phyloP scores from a whole-genome alignment of 2,797 vertebrate genomes.

The Chrysocyon brachyurus region DNA sequence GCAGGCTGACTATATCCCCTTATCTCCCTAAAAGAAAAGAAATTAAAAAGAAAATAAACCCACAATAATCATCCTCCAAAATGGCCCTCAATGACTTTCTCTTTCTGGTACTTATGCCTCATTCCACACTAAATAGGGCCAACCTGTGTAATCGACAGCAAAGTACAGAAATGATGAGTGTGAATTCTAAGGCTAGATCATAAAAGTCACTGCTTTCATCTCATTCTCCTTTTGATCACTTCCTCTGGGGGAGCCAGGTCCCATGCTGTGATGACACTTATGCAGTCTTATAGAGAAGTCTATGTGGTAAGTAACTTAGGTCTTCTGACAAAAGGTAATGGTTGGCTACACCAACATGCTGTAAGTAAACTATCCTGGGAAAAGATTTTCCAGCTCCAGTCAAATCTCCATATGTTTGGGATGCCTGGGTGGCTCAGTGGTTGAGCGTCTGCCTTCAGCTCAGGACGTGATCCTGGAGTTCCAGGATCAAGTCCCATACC shows the following conservation, averaged over 20 bases:
- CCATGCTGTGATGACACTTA: background rate
- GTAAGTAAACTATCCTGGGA: background rate
- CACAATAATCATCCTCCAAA: background rate
- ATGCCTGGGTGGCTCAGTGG: too few relatives aligned
- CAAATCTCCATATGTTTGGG: background rate
- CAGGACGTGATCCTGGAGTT: too few relatives aligned
- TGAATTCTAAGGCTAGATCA: background rate
- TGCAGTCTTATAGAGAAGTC: background rate
- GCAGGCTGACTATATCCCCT: background rate
- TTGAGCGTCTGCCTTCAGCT: too few relatives aligned
- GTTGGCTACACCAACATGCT: background rate
- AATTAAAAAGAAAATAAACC: constrained; percentile 19
- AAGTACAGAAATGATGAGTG: background rate
- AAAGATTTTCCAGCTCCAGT: background rate
- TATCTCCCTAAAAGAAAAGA: constrained; percentile 8
- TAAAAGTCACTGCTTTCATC: background rate
- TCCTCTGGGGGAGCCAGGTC: background rate
- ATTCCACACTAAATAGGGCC: background rate
- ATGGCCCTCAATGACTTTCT: background rate
- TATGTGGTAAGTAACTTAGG: background rate
- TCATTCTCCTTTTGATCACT: background rate
- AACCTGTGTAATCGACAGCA: background rate
- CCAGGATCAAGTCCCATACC: too few relatives aligned
- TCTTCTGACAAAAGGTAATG: background rate
- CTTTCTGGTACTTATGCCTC: background rate